Evolutionary conservation across 2,113 vertebrate genomes (phyloP).

Genomic region (Neodontobutis hainanensis): DNA sequence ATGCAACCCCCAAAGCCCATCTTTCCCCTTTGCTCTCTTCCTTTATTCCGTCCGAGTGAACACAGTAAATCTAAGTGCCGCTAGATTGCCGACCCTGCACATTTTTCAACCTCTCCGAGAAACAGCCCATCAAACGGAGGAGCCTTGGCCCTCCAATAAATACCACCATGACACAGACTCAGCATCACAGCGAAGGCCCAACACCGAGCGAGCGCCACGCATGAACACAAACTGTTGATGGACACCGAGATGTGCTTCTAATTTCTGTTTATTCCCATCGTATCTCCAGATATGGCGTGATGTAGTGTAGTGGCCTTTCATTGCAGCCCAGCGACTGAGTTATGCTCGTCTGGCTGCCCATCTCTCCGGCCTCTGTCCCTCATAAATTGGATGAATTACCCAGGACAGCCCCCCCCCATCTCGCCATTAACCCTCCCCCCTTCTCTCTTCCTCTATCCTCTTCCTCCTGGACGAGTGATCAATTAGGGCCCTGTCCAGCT

Average conservation of each 20-base stretch:
- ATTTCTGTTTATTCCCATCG: constrained; percentile 48
- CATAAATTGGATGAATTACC: constrained; percentile 76
- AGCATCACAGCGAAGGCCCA: constrained; percentile 54
- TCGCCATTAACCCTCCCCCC: constrained; percentile 60
- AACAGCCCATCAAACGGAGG: constrained; percentile 42
- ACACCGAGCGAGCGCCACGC: constrained; percentile 5
- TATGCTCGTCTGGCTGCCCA: constrained; percentile 59
- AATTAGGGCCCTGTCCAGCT: constrained; percentile 74
- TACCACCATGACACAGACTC: constrained; percentile 43
- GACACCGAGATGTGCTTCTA: constrained; percentile 33
- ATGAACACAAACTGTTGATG: constrained; percentile 10
- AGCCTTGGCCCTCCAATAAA: constrained; percentile 57
- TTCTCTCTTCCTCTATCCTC: constrained; percentile 25
- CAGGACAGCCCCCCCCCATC: constrained; percentile 54
- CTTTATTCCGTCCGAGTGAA: constrained; percentile 75
- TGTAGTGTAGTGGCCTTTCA: constrained; percentile 58
- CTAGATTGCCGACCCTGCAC: constrained; percentile 72
- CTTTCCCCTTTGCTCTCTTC: constrained; percentile 42
- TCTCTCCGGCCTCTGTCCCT: constrained; percentile 57
- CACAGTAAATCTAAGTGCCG: constrained; percentile 76
- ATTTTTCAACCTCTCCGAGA: constrained; percentile 53
- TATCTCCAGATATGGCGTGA: constrained; percentile 38
- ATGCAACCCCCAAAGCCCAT: constrained; percentile 35
- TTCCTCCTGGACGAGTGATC: constrained; percentile 73
- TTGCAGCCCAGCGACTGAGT: constrained; percentile 64